These are phyloP conservation scores for Limenitis camilla DNA, from an alignment of 2,888 invertebrate species.

Conservation along the genomic window DNA sequence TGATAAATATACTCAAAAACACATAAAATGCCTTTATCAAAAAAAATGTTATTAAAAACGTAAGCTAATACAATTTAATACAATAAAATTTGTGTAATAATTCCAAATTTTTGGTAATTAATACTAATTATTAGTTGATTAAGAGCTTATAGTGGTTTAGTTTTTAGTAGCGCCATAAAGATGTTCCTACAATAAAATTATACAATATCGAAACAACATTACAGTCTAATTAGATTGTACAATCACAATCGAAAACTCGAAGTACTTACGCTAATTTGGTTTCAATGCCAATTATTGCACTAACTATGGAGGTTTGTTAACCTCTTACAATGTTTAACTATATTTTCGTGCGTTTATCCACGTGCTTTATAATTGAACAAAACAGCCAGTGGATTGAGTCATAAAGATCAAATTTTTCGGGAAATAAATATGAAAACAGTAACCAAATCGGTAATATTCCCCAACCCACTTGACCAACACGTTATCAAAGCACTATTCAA, in stretches of 20 bases:
- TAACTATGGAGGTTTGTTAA: constrained; percentile 42
- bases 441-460: too few relatives aligned
- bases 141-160: too few relatives aligned
- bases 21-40: too few relatives aligned
- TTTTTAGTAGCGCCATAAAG: too few relatives aligned
- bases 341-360: constrained; percentile 1
- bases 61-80: too few relatives aligned
- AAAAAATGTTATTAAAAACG: too few relatives aligned
- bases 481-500: neutral
- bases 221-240: constrained; percentile 72
- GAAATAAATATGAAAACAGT: too few relatives aligned
- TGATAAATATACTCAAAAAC: too few relatives aligned
- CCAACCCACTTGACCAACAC: neutral
- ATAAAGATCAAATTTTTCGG: too few relatives aligned
- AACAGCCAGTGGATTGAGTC: neutral
- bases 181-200: constrained; percentile 32
- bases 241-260: constrained; percentile 63
- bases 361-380: constrained; percentile 11
- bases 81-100: too few relatives aligned
- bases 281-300: constrained; percentile 50
- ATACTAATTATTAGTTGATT: too few relatives aligned
- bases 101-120: too few relatives aligned
- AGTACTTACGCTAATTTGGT: constrained; percentile 43
- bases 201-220: constrained; percentile 49
- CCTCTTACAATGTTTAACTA: neutral